phyloP scores from a whole-genome alignment of 2,797 vertebrate species.

The Prunella strophiata region DNA sequence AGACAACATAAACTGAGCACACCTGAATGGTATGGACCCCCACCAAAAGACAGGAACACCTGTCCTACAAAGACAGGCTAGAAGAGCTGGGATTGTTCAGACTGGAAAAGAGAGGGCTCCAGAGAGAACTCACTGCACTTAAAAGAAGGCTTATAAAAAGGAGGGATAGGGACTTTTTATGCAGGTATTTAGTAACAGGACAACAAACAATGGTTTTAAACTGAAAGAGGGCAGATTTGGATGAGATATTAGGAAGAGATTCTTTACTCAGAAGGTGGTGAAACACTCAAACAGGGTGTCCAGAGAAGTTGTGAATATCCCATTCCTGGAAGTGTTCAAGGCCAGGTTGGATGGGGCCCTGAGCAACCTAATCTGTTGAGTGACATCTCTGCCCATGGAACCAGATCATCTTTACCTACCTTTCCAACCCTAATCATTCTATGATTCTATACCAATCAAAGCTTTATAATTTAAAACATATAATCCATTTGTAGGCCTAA shows the following conservation, averaged over 20 bases:
- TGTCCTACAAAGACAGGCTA: neutral
- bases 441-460: neutral
- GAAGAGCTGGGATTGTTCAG: neutral
- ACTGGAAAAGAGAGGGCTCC: neutral
- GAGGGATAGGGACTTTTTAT: neutral
- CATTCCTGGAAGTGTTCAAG: neutral
- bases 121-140: neutral
- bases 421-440: neutral
- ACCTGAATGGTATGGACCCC: neutral
- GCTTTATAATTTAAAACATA: neutral
- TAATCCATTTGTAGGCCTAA: neutral
- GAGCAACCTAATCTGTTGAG: neutral
- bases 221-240: neutral
- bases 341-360: neutral
- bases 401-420: neutral
- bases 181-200: neutral
- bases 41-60: neutral
- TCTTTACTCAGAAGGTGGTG: neutral
- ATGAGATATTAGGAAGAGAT: neutral
- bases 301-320: neutral
- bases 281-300: neutral
- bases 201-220: neutral
- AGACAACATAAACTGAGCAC: neutral
- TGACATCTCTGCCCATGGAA: neutral
- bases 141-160: neutral